Evolutionary conservation across 2,888 invertebrate genomes (phyloP).

Genomic region (Ormyrus thymus): DNA sequence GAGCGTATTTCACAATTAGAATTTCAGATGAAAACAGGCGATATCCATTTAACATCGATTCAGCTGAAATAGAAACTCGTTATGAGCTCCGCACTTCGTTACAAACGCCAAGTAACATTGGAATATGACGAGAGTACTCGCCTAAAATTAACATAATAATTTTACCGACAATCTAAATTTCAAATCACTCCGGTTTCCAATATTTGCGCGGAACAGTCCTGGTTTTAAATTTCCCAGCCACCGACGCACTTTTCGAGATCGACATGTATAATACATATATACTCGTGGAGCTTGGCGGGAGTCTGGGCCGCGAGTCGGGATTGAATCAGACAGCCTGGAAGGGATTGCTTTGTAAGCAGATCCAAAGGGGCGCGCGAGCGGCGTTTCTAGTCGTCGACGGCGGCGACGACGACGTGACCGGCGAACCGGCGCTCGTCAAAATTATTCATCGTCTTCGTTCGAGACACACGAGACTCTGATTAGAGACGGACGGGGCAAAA

Average conservation of each 20-base stretch:
- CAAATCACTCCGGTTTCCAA: not conserved
- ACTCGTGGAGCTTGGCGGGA: no score
- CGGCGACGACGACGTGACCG: conserved; percentile 6
- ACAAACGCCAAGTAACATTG: no score
- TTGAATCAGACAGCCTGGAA: conserved; percentile 56
- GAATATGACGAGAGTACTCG: no score
- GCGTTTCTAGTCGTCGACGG: conserved; percentile 15
- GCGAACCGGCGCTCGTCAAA: not conserved
- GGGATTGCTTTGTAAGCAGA: conserved; percentile 71
- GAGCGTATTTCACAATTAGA: no score
- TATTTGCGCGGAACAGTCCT: conserved; percentile 37
- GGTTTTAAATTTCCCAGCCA: conserved; percentile 2
- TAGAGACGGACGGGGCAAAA: conserved; percentile 14
- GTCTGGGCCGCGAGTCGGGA: not conserved
- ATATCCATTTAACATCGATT: no score
- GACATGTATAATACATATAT: not conserved
- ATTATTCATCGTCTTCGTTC: not conserved
- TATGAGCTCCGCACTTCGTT: no score
- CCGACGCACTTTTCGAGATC: not conserved
- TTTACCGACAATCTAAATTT: no score
- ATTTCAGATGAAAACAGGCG: no score
- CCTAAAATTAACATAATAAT: no score
- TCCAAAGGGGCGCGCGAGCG: conserved; percentile 9
- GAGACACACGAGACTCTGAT: conserved; percentile 18
- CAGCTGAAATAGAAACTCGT: no score